A percentile compares a stretch with the other conserved stretches of the same genome.
phyloP scores from a whole-genome alignment of 2,888 invertebrate genomes.

The Drosophila anomelani region DNA sequence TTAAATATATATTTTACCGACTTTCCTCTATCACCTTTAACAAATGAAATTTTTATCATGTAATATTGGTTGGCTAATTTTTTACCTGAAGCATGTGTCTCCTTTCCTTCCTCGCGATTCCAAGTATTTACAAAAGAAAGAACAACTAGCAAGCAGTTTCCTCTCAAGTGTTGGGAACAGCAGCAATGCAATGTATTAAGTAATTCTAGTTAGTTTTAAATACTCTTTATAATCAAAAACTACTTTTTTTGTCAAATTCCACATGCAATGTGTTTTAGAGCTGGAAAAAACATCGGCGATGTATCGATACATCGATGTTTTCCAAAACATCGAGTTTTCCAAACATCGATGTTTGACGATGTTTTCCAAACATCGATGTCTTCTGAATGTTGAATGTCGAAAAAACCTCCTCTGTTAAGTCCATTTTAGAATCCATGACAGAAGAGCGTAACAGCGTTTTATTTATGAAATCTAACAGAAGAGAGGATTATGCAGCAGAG shows the following conservation, averaged over 20 bases:
- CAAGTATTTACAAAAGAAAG: slow-evolving; percentile 60
- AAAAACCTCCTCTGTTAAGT: too few species aligned
- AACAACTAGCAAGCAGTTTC: slow-evolving; percentile 4
- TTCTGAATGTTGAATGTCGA: too few species aligned
- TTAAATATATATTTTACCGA: background rate
- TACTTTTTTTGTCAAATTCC: slow-evolving; percentile 57
- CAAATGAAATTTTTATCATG: slow-evolving; percentile 62
- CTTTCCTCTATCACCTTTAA: background rate
- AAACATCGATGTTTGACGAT: too few species aligned
- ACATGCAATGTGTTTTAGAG: slow-evolving; percentile 68
- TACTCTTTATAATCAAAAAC: slow-evolving; percentile 50
- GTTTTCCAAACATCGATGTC: too few species aligned
- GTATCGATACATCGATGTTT: background rate
- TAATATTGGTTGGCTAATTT: slow-evolving; percentile 40
- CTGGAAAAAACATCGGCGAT: slow-evolving; percentile 6
- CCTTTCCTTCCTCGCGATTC: slow-evolving; percentile 9
- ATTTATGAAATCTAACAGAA: too few species aligned
- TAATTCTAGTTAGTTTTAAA: slow-evolving; percentile 24
- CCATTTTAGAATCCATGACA: too few species aligned
- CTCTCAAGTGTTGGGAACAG: slow-evolving; percentile 22
- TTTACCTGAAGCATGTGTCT: slow-evolving; percentile 63
- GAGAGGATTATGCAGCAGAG: too few species aligned
- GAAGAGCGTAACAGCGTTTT: too few species aligned
- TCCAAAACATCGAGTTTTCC: too few species aligned
- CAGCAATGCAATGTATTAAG: slow-evolving; percentile 24